Evolutionary conservation across 2,113 vertebrate genomes (phyloP).

Genomic region (Axis porcinus): DNA sequence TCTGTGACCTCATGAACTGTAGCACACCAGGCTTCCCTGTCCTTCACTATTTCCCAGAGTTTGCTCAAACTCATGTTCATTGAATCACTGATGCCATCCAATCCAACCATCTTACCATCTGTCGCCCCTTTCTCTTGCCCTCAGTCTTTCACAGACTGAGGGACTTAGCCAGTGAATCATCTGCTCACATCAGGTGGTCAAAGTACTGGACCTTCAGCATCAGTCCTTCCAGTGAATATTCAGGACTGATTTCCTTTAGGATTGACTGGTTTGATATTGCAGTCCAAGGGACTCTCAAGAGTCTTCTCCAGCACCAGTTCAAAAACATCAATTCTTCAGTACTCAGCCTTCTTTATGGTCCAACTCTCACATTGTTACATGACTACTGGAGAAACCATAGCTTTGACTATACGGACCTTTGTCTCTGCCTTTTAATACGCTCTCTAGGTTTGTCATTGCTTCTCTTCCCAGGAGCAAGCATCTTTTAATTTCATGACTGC

Average conservation of each 20-base stretch:
- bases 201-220: not conserved
- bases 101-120: not conserved
- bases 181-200: not conserved
- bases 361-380: not conserved
- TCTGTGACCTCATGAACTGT: not conserved
- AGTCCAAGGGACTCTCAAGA: not conserved
- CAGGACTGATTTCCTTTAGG: not conserved
- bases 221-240: not conserved
- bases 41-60: not conserved
- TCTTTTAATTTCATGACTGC: not conserved
- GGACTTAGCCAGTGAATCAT: not conserved
- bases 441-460: not conserved
- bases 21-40: not conserved
- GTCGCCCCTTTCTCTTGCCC: not conserved
- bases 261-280: not conserved
- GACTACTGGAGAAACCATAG: not conserved
- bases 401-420: not conserved
- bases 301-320: not conserved
- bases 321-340: not conserved
- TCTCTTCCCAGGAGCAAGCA: not conserved
- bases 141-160: not conserved
- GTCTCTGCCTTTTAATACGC: not conserved
- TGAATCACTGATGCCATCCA: not conserved
- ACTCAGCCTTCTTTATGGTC: not conserved
- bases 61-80: not conserved